A percentile compares a stretch with the other conserved stretches of the same genome.
Conservation (phyloP, 1,140 invertebrate species). For the Branchinecta lynchi region DNA sequence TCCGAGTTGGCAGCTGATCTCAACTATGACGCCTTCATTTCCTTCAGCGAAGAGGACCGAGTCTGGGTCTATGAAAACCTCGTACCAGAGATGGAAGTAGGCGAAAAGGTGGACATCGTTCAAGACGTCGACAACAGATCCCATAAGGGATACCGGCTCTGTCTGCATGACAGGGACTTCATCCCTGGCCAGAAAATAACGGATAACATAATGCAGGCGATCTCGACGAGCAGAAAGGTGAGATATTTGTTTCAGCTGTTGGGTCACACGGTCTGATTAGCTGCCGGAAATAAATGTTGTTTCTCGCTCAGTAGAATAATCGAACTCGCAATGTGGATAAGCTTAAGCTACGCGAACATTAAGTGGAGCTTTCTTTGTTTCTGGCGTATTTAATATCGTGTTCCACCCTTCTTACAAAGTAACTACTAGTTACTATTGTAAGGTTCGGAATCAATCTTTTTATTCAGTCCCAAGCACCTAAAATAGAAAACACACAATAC, state of each 20-base stretch:
- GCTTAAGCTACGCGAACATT: too few species aligned
- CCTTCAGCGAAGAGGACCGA: slow-evolving; percentile 20
- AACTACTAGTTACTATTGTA: too few species aligned
- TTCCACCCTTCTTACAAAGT: too few species aligned
- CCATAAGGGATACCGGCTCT: slow-evolving; percentile 13
- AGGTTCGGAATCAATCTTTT: too few species aligned
- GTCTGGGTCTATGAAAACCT: slow-evolving; percentile 20
- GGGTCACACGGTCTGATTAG: too few species aligned
- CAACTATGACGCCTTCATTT: slow-evolving; percentile 21
- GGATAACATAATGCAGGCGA: slow-evolving; percentile 20
- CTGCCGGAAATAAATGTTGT: too few species aligned
- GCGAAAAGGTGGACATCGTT: not conserved
- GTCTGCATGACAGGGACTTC: slow-evolving; percentile 21
- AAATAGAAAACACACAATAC: too few species aligned
- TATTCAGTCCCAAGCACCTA: too few species aligned
- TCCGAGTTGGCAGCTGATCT: slow-evolving; percentile 10
- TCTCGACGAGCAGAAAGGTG: slow-evolving; percentile 20
- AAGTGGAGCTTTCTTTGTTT: too few species aligned
- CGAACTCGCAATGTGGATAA: too few species aligned
- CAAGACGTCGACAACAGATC: not conserved
- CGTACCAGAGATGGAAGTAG: slow-evolving; percentile 17
- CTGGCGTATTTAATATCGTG: too few species aligned
- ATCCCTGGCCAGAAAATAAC: slow-evolving; percentile 18
- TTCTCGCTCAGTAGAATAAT: too few species aligned
- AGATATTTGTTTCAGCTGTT: not conserved